Percentiles rank a stretch among this genome's conserved stretches.
Evolutionary conservation across 2,113 vertebrate genomes (phyloP).

Genomic region (Xenus cinereus): DNA sequence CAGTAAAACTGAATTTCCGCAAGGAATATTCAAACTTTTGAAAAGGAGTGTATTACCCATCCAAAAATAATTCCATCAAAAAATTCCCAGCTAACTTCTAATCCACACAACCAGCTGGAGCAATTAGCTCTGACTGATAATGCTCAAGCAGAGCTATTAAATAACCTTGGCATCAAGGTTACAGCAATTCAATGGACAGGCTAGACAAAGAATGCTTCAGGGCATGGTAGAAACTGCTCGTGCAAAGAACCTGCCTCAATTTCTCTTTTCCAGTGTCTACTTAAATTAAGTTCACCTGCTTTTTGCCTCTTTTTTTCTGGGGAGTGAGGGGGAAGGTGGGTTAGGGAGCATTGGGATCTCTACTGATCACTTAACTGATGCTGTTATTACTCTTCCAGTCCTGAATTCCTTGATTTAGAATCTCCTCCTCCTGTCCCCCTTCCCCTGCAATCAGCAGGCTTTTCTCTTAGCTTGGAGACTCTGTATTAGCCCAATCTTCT

Average conservation of each 20-base stretch:
- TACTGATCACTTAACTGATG: background rate
- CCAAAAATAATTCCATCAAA: background rate
- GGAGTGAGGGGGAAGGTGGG: fast-evolving
- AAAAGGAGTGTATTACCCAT: background rate
- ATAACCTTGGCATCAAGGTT: conserved; percentile 46
- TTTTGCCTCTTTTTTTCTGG: background rate
- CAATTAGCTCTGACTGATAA: background rate
- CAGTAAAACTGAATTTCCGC: background rate
- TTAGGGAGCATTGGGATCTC: background rate
- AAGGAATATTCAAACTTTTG: background rate
- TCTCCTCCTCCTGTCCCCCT: background rate
- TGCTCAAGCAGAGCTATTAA: background rate
- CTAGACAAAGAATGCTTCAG: conserved; percentile 4
- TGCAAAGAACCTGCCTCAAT: background rate
- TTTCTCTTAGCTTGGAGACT: background rate
- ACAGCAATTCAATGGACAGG: background rate
- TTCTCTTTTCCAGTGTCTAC: background rate
- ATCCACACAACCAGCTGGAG: background rate
- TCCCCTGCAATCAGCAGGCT: background rate
- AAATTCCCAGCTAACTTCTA: background rate
- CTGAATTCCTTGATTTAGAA: background rate
- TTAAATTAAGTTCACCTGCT: background rate
- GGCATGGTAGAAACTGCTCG: background rate
- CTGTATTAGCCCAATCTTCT: background rate
- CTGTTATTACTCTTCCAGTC: background rate